Base-by-base conservation (phyloP, 2,797 vertebrate species). In the Thripadectes ignobilis region DNA sequence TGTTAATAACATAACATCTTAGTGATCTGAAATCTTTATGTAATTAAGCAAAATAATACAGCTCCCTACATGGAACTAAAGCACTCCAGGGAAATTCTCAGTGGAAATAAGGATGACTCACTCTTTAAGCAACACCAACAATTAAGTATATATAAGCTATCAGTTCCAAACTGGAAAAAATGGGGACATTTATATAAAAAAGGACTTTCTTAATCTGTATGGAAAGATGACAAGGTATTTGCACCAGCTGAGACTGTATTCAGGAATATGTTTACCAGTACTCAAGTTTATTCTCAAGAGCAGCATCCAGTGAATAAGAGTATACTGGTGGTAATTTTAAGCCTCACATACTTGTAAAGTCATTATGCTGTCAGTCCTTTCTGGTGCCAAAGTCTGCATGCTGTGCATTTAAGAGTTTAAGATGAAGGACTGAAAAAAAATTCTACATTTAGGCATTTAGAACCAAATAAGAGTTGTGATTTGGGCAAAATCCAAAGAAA, bases 91-190 rank as follows among this genome's bases (percentile, higher is more conserved):
- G 93, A 83, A 96, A 95, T 93, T 96, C 89, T 96, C 95, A 61
- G 82, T 92, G 91, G 95, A 96, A 95, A 95, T 82, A 92, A 71
- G 83, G 67, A 93, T 93, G 95, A 96, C 68, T 95, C 96, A 96
- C 87, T 93, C 59, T 61, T 85, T 83, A 73, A 94, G 89, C 45
- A 88, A 67, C 52, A 92, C 59, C 61, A 88, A 82, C 83, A 95
- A 92, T 89, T 93, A 94, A 41, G 57, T 61, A 88, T 73, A 89
- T 76, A 76, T 65, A 59, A 91, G 59, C 55, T 92, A 72, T 77
- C 52, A 69, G 57, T 67, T 95, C 85, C 77, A 83, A 88, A 54
- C 0, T 82, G 77, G 59, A 90, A 94, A 88, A 96, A 93, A 85
- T 17, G 17, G 79, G 72, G 78, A 69, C 85, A 69, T 93, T 96